A percentile compares a stretch with the other conserved stretches of the same genome.
phyloP scores from a whole-genome alignment of 2,797 vertebrate genomes.

The Furcifer pardalis region DNA sequence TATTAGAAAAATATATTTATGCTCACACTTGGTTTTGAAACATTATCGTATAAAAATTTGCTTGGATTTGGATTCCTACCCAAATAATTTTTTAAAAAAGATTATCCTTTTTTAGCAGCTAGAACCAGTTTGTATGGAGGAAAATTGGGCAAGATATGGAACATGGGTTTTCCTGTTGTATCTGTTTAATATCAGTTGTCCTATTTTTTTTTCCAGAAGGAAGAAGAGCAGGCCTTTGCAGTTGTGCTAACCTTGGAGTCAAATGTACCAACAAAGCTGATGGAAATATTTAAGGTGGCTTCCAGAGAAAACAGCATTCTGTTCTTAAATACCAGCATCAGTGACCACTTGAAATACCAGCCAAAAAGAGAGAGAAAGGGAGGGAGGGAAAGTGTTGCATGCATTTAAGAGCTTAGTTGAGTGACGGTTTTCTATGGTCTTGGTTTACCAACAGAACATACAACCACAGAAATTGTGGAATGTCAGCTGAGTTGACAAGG shows the following conservation, averaged over 20 bases:
- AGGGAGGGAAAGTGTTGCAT: background rate
- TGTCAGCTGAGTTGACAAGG: background rate
- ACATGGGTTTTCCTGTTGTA: slow-evolving; percentile 59
- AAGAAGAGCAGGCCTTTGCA: slow-evolving; percentile 1
- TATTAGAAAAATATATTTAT: slow-evolving; percentile 76
- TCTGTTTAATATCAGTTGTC: slow-evolving; percentile 40
- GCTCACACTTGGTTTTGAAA: slow-evolving; percentile 65
- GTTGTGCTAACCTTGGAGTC: slow-evolving; percentile 35
- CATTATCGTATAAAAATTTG: slow-evolving; percentile 75
- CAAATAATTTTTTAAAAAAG: slow-evolving; percentile 77
- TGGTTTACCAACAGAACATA: background rate
- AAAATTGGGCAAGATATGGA: slow-evolving; percentile 60
- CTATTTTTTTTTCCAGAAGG: slow-evolving; percentile 19
- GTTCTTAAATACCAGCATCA: slow-evolving; percentile 1
- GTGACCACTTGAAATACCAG: background rate
- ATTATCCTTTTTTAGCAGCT: slow-evolving; percentile 75
- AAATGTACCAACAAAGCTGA: slow-evolving; percentile 30
- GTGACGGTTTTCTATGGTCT: background rate
- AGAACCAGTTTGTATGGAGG: slow-evolving; percentile 59
- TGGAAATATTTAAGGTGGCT: slow-evolving; percentile 62
- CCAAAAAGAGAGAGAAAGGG: background rate
- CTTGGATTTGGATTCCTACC: slow-evolving; percentile 69
- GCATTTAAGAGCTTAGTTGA: background rate
- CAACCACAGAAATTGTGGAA: background rate
- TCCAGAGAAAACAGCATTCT: slow-evolving; percentile 29